Base-by-base conservation (phyloP, 2,797 vertebrate genomes). In the Bovichtus variegatus region DNA sequence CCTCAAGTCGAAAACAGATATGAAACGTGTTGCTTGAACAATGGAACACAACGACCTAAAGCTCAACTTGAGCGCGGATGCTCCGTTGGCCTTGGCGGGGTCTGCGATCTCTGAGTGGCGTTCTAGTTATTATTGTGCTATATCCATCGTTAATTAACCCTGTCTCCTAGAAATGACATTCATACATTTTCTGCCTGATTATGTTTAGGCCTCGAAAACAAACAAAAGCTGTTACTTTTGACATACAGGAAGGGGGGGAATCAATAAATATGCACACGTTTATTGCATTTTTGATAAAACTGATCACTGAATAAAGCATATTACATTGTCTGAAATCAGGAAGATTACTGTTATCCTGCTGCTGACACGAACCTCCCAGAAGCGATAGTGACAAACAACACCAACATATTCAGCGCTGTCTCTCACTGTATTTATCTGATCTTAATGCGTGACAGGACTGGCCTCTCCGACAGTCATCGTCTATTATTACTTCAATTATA, bases 401-500 rank as follows among this genome's bases (percentile, higher is more conserved):
- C 34, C 43, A 64, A 29, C 25, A 64, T 63, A 34, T 61, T 66
- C 64, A 71, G 11, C 19, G 27, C 50, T 49, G 55, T 71, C 69
- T 63, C 68, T 51, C 44, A 23, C 47, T 64, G 57, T 47, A 72
- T 86, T 87, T 53, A 89, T 84, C 77, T 61, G 77, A 84, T 88
- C 53, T 46, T 57, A 66, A 78, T 76, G 71, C 47, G 34, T 69
- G 69, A 58, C 69, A 71, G 58, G 31, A 43, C 79, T n/a, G 71
- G 58, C 51, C 55, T 83, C 60, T 80, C 15, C 77, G 67, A 47
- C 79, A 74, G 55, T 69, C 75, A 71, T 10, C 41, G 72, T 78
- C 74, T 80, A 70, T 89, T 84, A 86, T 41, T 68, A 71, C 51
- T 85, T 82, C 72, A 84, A 85, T 89, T 84, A 60, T 59, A 71